Evolutionary conservation across 2,888 invertebrate species (phyloP), one percentile per base, ranked within the genome.

Genomic region (Cryptophagus acutangulus): DNA sequence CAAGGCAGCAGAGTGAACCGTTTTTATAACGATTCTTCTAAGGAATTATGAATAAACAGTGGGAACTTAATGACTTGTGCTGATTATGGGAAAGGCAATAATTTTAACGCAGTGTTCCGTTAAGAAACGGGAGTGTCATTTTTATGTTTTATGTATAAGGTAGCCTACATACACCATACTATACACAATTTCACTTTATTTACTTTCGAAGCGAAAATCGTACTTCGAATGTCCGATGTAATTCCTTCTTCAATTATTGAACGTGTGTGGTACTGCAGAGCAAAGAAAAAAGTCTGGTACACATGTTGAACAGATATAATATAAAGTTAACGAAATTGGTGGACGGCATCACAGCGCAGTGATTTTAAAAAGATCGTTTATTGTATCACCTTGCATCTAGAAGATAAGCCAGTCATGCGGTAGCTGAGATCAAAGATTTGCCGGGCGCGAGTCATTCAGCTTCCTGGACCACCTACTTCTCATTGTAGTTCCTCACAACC

Each of bases 61-160:
- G 65, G 63, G 63, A 65, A 65, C 63, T 65, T 66, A 66, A 66
- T 66, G 66, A 65, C 65, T 66, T 66, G 65, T 65, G 65, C 63
- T 66, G 66, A 66, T 66, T 66, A 65, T 66, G 63, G 61, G 61
- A 65, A 64, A 58, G 64, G 63, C 63, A 61, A 64, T 65, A 65
- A 65, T 62, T 63, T 57, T 58, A 56, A 54, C 51, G 59, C 63
- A 62, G 58, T 59, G 64, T 64, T 65, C 63, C 64, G 63, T 63
- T 65, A 63, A 61, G 58, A 58, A 59, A 60, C 56, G 57, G 62
- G 60, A 63, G 57, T 62, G 62, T 58, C 63, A 57, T 61, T 61
- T 62, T 62, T 62, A 58, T 55, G 55, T 57, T 55, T 49, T 39
- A 6, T 31, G 31, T 31, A 31, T 47, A 53, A 56, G 56, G 56